Evolutionary conservation across 2,113 vertebrate species (phyloP).

Genomic region (Campylomormyrus numenius): DNA sequence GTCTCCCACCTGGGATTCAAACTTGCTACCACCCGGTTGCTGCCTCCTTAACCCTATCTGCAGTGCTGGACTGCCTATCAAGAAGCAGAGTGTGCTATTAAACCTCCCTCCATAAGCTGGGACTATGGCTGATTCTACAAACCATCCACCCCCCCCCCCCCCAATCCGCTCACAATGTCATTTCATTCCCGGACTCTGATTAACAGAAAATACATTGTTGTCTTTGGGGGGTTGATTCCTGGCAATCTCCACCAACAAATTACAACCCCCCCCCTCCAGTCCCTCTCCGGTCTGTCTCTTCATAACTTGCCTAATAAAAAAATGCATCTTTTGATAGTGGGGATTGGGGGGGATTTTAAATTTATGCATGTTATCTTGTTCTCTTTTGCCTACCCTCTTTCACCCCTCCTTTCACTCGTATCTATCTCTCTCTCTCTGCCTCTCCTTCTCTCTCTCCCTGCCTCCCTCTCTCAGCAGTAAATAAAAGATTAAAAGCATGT

Average conservation of each 20-base stretch:
- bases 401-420: slow-evolving; percentile 29
- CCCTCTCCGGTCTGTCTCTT: slow-evolving; percentile 39
- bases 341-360: slow-evolving; percentile 51
- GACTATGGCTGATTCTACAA: slow-evolving; percentile 31
- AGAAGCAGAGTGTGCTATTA: not conserved
- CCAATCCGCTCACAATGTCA: slow-evolving; percentile 54
- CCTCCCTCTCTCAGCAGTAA: slow-evolving; percentile 62
- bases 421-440: slow-evolving; percentile 20
- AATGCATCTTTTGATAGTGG: slow-evolving; percentile 60
- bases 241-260: slow-evolving; percentile 59
- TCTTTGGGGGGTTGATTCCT: slow-evolving; percentile 47
- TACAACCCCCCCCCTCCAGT: slow-evolving; percentile 39
- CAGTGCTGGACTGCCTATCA: not conserved
- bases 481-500: slow-evolving; percentile 74
- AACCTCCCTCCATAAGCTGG: slow-evolving; percentile 29
- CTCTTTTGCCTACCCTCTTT: slow-evolving; percentile 50
- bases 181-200: slow-evolving; percentile 49
- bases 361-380: slow-evolving; percentile 63
- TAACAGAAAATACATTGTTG: slow-evolving; percentile 53
- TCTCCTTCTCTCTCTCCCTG: slow-evolving; percentile 28
- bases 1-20: not conserved
- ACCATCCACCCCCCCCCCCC: slow-evolving; percentile 28
- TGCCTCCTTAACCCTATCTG: not conserved
- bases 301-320: slow-evolving; percentile 59
- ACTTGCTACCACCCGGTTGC: not conserved